phyloP scores from a whole-genome alignment of 2,113 vertebrate genomes.

The Acrocephalus arundinaceus region DNA sequence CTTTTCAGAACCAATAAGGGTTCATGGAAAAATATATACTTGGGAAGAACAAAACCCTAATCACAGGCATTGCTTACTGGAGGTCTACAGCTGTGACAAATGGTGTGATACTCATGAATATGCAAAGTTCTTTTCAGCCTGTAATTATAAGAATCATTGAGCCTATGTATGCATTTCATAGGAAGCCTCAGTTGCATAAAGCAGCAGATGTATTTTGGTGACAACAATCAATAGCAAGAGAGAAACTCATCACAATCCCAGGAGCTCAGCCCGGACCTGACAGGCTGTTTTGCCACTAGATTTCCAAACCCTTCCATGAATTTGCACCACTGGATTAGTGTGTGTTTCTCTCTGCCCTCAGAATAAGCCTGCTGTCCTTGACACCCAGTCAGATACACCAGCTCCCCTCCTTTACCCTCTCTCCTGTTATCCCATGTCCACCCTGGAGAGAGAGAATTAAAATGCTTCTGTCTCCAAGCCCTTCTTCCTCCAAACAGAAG shows the following conservation, averaged over 20 bases:
- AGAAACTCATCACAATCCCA: background rate
- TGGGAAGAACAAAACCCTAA: constrained; percentile 65
- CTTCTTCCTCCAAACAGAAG: background rate
- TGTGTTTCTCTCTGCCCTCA: background rate
- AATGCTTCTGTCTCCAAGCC: background rate
- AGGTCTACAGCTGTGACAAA: constrained; percentile 68
- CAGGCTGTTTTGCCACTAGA: background rate
- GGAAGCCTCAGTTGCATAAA: constrained; percentile 32
- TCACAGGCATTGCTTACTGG: constrained; percentile 56
- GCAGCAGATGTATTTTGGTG: constrained; percentile 52
- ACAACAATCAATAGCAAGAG: constrained; percentile 33
- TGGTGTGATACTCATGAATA: constrained; percentile 60
- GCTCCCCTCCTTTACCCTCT: background rate
- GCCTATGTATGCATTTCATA: constrained; percentile 45
- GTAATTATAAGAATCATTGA: constrained; percentile 63
- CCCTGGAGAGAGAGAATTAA: background rate
- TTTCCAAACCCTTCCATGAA: background rate
- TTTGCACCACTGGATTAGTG: background rate
- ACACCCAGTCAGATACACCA: background rate
- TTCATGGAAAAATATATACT: constrained; percentile 57
- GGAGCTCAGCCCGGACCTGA: background rate
- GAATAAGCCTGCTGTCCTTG: background rate
- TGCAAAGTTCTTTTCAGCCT: constrained; percentile 58
- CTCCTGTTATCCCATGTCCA: background rate
- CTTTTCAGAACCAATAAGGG: constrained; percentile 69